A percentile compares a stretch with the other conserved stretches of the same genome.
phyloP scores from a whole-genome alignment of 2,113 vertebrate species.

The Cinclus cinclus region DNA sequence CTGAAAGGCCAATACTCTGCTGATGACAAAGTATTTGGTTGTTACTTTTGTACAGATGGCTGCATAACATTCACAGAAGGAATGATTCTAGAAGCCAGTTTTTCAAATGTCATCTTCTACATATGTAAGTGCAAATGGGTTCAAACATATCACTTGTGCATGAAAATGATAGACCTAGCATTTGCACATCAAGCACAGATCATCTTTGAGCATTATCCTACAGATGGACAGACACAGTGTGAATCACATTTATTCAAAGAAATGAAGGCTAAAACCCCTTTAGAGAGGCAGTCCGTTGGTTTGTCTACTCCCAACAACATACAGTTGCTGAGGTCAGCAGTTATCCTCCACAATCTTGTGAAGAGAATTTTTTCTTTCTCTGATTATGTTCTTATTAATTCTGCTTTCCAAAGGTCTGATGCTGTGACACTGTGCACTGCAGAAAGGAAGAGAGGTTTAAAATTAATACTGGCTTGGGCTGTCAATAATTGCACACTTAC shows the following conservation, averaged over 20 bases:
- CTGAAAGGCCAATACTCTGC: conserved; percentile 12
- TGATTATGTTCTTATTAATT: neutral
- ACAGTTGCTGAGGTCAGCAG: neutral
- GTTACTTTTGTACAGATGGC: conserved; percentile 63
- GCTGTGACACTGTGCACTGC: neutral
- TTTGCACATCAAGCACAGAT: conserved; percentile 36
- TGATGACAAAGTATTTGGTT: conserved; percentile 41
- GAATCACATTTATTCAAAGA: conserved; percentile 9
- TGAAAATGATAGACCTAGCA: conserved; percentile 41
- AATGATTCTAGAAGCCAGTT: conserved; percentile 41
- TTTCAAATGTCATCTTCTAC: conserved; percentile 64
- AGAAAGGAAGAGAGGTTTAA: neutral
- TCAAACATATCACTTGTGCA: conserved; percentile 25
- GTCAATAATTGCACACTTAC: neutral
- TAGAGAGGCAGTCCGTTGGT: neutral
- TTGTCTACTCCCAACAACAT: neutral
- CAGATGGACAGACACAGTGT: conserved; percentile 43
- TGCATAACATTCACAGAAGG: conserved; percentile 59
- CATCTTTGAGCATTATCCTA: conserved; percentile 10
- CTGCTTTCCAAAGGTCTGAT: neutral
- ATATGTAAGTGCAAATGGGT: conserved; percentile 53
- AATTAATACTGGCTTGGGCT: neutral
- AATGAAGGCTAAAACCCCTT: neutral
- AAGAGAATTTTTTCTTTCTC: neutral
- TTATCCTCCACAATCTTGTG: neutral